Percentiles rank a stretch among this genome's conserved stretches.
Conservation (phyloP, 1,140 invertebrate genomes). For the Nymphalis io region DNA sequence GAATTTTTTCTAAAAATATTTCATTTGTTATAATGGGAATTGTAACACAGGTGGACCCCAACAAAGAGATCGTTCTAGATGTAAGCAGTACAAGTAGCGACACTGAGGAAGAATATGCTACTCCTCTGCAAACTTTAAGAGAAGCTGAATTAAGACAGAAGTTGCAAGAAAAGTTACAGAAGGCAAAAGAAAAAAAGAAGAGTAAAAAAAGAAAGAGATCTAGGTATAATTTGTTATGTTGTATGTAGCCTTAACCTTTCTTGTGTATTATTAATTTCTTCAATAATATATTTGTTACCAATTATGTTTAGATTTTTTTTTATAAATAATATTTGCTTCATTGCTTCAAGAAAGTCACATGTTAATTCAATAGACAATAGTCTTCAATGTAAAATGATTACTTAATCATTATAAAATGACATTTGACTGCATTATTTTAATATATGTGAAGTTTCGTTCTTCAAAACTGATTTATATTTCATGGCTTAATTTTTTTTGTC, state of each 20-base stretch:
- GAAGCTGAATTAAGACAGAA: conserved; percentile 88
- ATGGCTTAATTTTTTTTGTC: too few species aligned
- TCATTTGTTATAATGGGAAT: not conserved
- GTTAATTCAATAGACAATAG: too few species aligned
- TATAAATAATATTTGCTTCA: too few species aligned
- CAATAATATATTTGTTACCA: too few species aligned
- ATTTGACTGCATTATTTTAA: too few species aligned
- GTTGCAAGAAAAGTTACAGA: conserved; percentile 65
- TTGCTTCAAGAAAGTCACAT: too few species aligned
- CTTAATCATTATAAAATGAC: too few species aligned
- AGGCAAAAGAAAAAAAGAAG: conserved; percentile 68
- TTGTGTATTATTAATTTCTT: not conserved
- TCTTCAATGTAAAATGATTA: too few species aligned
- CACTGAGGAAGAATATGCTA: conserved; percentile 89
- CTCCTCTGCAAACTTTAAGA: conserved; percentile 89
- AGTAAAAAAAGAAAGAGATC: conserved; percentile 68
- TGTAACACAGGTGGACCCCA: conserved; percentile 84
- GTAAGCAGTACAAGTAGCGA: conserved; percentile 97
- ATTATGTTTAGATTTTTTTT: too few species aligned
- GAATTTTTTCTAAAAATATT: too few species aligned
- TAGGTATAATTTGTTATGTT: conserved; percentile 47
- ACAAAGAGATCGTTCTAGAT: conserved; percentile 95
- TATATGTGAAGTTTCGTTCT: too few species aligned
- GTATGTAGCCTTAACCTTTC: not conserved
- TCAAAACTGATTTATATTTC: too few species aligned